Evolutionary conservation across 2,888 invertebrate species (phyloP).

Genomic region (Antheraea yamamai): DNA sequence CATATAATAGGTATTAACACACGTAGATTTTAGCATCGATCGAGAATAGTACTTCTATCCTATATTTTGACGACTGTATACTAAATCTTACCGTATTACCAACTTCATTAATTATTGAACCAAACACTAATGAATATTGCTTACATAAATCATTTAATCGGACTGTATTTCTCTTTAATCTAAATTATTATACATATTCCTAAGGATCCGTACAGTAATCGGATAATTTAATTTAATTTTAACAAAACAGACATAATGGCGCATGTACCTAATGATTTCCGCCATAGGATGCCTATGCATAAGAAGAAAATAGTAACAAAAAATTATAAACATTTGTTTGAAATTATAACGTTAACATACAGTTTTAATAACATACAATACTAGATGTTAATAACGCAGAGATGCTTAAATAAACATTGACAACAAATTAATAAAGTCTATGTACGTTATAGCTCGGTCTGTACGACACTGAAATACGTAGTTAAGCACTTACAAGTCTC

Average conservation of each 20-base stretch:
- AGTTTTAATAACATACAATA: neutral
- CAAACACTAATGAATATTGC: no score
- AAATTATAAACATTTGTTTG: neutral
- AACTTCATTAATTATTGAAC: no score
- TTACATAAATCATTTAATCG: no score
- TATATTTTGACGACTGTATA: no score
- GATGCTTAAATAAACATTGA: neutral
- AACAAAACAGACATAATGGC: no score
- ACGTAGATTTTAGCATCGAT: no score
- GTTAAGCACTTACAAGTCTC: constrained; percentile 50
- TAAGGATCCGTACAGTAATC: neutral
- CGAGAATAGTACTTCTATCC: no score
- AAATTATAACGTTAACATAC: neutral
- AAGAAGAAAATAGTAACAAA: neutral
- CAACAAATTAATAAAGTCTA: neutral
- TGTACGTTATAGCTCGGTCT: constrained; percentile 26
- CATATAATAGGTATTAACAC: no score
- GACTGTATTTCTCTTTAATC: no score
- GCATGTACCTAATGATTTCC: neutral
- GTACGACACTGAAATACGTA: constrained; percentile 35
- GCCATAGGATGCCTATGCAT: neutral
- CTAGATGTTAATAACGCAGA: neutral
- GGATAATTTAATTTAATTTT: neutral
- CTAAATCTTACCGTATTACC: no score
- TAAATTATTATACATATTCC: neutral